Percentiles rank a stretch among this genome's conserved stretches.
Conservation (phyloP, 2,797 vertebrate species). For the Platalea minor region DNA sequence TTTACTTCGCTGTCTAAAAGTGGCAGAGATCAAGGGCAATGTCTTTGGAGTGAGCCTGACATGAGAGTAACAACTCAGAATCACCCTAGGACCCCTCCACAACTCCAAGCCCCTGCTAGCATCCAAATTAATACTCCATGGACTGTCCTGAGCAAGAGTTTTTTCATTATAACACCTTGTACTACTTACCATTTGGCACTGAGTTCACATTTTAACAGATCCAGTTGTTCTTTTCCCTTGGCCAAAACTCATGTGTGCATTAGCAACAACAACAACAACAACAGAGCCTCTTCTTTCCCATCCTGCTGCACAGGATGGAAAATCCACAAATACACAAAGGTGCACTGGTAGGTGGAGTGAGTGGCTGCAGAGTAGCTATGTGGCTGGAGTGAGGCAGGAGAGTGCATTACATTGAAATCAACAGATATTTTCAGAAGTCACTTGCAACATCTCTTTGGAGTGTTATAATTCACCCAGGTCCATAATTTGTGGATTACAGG, state of each 20-base stretch:
- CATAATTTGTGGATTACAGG: not conserved
- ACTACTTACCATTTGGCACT: not conserved
- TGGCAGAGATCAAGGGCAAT: not conserved
- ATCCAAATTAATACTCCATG: not conserved
- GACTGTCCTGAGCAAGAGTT: not conserved
- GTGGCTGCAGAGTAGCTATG: not conserved
- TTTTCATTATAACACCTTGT: not conserved
- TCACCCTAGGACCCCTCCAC: not conserved
- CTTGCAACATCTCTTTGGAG: not conserved
- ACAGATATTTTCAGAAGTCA: not conserved
- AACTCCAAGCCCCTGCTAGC: not conserved
- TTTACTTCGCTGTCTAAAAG: not conserved
- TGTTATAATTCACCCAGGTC: not conserved
- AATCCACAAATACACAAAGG: not conserved
- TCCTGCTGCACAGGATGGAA: not conserved
- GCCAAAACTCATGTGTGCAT: not conserved
- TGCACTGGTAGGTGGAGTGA: not conserved
- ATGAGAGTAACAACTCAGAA: not conserved
- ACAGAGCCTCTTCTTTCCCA: not conserved
- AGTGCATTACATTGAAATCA: not conserved
- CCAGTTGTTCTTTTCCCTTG: not conserved
- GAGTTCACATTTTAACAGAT: not conserved
- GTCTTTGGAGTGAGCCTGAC: not conserved
- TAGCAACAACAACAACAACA: not conserved
- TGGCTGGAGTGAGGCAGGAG: not conserved